These are phyloP conservation scores for Aepyceros melampus DNA, from an alignment of 2,113 vertebrate genomes.

Conservation along the genomic window DNA sequence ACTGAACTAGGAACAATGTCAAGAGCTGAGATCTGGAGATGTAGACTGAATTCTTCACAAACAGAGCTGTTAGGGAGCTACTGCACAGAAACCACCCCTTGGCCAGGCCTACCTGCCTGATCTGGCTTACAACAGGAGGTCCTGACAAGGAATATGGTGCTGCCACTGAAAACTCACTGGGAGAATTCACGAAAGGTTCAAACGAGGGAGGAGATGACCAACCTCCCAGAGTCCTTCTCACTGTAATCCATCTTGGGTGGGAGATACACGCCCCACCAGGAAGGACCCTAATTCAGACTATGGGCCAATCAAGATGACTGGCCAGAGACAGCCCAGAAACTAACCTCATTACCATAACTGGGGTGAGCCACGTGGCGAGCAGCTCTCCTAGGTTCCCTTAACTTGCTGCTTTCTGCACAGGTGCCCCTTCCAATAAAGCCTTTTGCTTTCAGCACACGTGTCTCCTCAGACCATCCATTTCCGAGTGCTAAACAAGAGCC, in stretches of 20 bases:
- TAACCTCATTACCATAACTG: neutral
- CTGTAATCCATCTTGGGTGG: neutral
- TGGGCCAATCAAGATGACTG: neutral
- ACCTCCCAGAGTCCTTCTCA: neutral
- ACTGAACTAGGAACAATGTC: neutral
- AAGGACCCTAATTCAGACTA: neutral
- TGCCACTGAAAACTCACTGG: neutral
- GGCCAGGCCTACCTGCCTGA: neutral
- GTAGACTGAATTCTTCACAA: neutral
- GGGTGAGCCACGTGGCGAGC: neutral
- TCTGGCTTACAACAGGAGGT: neutral
- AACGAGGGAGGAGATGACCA: neutral
- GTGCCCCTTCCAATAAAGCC: neutral
- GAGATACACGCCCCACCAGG: neutral
- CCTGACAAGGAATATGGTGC: neutral
- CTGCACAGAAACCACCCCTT: neutral
- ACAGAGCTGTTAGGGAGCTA: neutral
- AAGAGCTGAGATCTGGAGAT: neutral
- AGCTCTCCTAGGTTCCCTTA: neutral
- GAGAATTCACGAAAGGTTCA: neutral
- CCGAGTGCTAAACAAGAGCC: neutral
- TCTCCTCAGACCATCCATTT: neutral
- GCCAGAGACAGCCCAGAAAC: neutral
- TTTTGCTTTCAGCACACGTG: neutral
- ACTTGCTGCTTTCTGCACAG: neutral